phyloP scores from a whole-genome alignment of 2,797 vertebrate species.

The Pangasius larnaudii region DNA sequence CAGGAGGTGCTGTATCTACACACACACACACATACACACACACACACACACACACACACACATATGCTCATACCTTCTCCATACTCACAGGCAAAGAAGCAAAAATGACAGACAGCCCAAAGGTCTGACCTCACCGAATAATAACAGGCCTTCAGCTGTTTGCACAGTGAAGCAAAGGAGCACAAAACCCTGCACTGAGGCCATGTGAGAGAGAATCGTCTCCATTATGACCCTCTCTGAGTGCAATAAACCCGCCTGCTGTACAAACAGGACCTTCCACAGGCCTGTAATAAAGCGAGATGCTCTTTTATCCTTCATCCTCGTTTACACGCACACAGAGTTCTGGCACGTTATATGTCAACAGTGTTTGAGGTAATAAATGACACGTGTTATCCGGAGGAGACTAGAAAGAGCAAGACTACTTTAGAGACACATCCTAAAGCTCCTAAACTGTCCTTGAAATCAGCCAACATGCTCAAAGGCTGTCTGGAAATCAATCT shows the following conservation, averaged over 20 bases:
- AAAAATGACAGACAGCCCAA: conserved; percentile 27
- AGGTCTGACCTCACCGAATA: conserved; percentile 42
- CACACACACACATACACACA: conserved; percentile 19
- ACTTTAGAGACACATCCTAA: conserved; percentile 21
- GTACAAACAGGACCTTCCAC: conserved; percentile 45
- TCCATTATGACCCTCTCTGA: conserved; percentile 22
- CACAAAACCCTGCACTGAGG: not conserved
- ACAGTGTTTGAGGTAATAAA: conserved; percentile 71
- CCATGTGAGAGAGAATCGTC: conserved; percentile 35
- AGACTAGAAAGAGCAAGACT: conserved; percentile 2
- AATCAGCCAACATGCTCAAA: not conserved
- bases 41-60: not conserved
- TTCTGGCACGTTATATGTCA: conserved; percentile 64
- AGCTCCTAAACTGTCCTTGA: not conserved
- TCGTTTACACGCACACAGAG: conserved; percentile 10
- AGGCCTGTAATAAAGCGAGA: conserved; percentile 36
- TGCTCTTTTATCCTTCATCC: conserved; percentile 31
- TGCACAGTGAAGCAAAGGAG: conserved; percentile 35
- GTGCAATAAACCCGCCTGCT: conserved; percentile 41
- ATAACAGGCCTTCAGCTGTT: conserved; percentile 40
- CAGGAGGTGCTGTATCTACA: conserved; percentile 14
- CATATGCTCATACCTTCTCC: conserved; percentile 20
- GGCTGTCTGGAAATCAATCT: not conserved
- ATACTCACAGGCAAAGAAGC: conserved; percentile 2
- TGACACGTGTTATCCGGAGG: conserved; percentile 53